Evolutionary conservation across 2,797 vertebrate species (phyloP).

Genomic region (Alauda arvensis): DNA sequence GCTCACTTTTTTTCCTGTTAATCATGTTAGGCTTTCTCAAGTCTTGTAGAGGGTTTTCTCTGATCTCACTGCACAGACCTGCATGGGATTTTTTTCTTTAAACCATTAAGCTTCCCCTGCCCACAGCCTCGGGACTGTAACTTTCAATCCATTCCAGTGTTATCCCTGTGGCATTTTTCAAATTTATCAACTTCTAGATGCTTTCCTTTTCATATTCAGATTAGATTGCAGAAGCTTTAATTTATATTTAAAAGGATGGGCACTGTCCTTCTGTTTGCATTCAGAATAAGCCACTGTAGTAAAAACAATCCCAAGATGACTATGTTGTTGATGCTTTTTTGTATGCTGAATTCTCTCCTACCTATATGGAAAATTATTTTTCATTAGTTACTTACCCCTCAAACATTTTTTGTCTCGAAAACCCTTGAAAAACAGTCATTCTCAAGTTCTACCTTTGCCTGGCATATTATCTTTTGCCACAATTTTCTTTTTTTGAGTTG

Average conservation of each 20-base stretch:
- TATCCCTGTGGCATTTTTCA: neutral
- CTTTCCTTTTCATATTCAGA: neutral
- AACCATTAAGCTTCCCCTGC: neutral
- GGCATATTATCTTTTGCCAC: neutral
- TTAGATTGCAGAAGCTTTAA: neutral
- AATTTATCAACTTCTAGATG: neutral
- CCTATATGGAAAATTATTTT: neutral
- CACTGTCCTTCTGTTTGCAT: neutral
- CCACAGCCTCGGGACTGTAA: neutral
- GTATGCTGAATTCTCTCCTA: neutral
- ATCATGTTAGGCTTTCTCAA: neutral
- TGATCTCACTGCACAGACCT: neutral
- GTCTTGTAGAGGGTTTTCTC: neutral
- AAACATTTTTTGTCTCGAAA: conserved; percentile 1
- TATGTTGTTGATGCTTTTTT: neutral
- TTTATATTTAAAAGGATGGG: neutral
- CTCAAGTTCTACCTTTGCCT: neutral
- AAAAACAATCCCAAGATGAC: neutral
- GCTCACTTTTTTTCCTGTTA: neutral
- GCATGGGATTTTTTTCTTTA: neutral
- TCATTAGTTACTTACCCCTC: neutral
- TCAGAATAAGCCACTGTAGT: neutral
- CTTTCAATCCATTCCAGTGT: neutral
- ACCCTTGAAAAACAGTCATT: neutral
- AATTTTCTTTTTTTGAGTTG: neutral